phyloP scores from a whole-genome alignment of 1,140 invertebrate genomes.

The Piezodorus guildinii region DNA sequence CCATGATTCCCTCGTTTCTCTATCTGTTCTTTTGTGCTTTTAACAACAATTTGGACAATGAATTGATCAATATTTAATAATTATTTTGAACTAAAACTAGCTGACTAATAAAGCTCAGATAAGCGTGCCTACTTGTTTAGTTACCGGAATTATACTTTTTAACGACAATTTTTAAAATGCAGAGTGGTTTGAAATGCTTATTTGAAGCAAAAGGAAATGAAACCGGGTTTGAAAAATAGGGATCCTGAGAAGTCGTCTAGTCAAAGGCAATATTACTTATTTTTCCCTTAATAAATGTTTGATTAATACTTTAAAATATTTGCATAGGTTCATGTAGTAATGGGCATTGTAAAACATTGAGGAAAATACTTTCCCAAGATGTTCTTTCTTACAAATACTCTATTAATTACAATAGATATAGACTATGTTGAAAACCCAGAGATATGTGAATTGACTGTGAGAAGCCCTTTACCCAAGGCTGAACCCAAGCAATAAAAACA shows the following conservation, averaged over 20 bases:
- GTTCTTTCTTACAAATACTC: too few relatives aligned
- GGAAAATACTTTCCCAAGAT: conserved; percentile 2
- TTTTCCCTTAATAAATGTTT: neutral
- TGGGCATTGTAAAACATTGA: neutral
- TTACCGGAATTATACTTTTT: conserved; percentile 14
- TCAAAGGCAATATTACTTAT: neutral
- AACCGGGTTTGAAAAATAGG: neutral
- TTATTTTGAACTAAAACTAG: conserved; percentile 19
- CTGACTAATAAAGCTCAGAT: conserved; percentile 22
- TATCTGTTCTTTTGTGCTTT: conserved; percentile 7
- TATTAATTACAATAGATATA: neutral
- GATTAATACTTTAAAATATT: neutral
- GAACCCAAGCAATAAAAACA: conserved; percentile 8
- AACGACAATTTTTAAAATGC: too few relatives aligned
- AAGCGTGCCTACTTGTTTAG: conserved; percentile 20
- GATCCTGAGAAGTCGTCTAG: neutral
- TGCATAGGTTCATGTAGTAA: neutral
- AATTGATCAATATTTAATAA: neutral
- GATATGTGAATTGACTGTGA: conserved; percentile 9
- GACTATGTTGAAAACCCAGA: conserved; percentile 14
- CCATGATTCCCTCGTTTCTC: conserved; percentile 7
- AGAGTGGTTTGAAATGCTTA: neutral
- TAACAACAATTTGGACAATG: neutral
- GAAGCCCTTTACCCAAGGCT: neutral
- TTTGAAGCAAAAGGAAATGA: neutral